Base-by-base conservation (phyloP, 2,797 vertebrate species). In the Pangasius mekongensis region DNA sequence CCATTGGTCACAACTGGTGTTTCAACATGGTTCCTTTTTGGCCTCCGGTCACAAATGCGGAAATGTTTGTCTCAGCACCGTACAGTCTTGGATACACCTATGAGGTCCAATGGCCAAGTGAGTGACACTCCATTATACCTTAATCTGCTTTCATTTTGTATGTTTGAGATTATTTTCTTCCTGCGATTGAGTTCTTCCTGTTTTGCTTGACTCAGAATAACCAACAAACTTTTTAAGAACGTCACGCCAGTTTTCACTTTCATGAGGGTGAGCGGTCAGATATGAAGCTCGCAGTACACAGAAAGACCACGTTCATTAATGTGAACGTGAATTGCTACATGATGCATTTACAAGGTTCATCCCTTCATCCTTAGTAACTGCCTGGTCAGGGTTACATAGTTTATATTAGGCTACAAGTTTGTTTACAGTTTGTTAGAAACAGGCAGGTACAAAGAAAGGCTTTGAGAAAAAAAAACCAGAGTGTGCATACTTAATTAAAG, bases 11-110 rank as follows among this genome's bases (percentile, higher is more conserved):
- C 91, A 99, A 99, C 87, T 93, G 97, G 58, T 95, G 94, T 86
- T 99, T 97, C 92, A 99, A 99, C 92, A 99, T 99, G 98, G 98
- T 99, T 78, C 98, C 98, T n/a, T 99, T 99, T 89, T 99, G 98
- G 98, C 98, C 98, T 87, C 98, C 98, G 18, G 91, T 99, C 87
- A 97, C 96, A 90, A 99, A 98, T 16, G 96, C 96, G 20, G 98
- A 99, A 93, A 99, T 99, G 98, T 99, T 99, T 93, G 95, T 98
- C 74, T 86, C 95, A 3, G 98, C 98, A 87, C 95, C 97, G 49
- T 96, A 97, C 87, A 98, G 97, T 90, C 92, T 99, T 86, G 98
- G 98, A 74, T 99, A 99, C 91, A 94, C 95, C 81, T 99, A 99
- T 5, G 97, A 99, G 87, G 96, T 99, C 1, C 95, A 97, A 56